Conservation (phyloP, 2,797 vertebrate genomes). For the Diceros bicornis region DNA sequence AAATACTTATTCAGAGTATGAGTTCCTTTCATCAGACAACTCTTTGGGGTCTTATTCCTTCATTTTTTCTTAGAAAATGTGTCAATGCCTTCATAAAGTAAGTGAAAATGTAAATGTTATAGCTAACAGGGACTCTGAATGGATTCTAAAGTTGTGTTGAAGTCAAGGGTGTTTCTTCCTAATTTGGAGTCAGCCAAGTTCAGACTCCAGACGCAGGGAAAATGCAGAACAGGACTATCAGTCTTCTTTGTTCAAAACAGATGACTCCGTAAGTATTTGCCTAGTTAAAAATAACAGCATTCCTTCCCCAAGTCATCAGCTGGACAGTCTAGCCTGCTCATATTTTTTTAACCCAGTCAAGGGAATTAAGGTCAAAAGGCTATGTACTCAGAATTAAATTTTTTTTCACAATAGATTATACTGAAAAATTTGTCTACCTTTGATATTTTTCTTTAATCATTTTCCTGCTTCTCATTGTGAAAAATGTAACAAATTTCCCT, state of each 20-base stretch:
- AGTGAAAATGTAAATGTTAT: slow-evolving; percentile 76
- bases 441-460: slow-evolving; percentile 65
- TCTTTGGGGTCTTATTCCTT: background rate
- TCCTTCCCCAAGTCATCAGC: slow-evolving; percentile 82
- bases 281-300: slow-evolving; percentile 89
- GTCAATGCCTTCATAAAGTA: background rate
- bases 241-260: slow-evolving; percentile 89
- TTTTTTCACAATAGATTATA: slow-evolving; percentile 78
- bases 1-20: slow-evolving; percentile 27
- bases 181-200: slow-evolving; percentile 85
- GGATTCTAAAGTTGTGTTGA: slow-evolving; percentile 69
- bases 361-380: slow-evolving; percentile 83
- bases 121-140: slow-evolving; percentile 69
- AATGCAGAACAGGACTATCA: slow-evolving; percentile 85
- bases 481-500: slow-evolving; percentile 54
- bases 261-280: slow-evolving; percentile 87
- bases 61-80: slow-evolving; percentile 73
- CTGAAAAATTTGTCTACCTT: slow-evolving; percentile 58
- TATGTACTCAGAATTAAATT: slow-evolving; percentile 83
- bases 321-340: slow-evolving; percentile 77
- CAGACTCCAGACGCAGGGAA: slow-evolving; percentile 83
- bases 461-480: slow-evolving; percentile 37
- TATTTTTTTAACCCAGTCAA: slow-evolving; percentile 82
- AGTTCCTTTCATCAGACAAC: slow-evolving; percentile 28
- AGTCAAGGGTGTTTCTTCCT: slow-evolving; percentile 71